Conservation (phyloP, 2,888 invertebrate species). For the Spilarctia lutea region DNA sequence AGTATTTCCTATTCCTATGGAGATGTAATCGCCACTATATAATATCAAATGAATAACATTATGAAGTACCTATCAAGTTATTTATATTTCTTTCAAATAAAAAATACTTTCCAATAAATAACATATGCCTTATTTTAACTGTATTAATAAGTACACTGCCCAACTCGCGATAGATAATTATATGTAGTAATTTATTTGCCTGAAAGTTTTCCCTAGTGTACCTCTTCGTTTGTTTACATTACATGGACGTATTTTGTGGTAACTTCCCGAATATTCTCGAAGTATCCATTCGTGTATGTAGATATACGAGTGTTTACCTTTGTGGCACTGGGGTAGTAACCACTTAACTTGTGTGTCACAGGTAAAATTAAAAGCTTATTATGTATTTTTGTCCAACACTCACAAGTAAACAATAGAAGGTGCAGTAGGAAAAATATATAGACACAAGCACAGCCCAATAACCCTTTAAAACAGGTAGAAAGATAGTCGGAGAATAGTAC, state of each 20-base stretch:
- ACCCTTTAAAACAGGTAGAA: too few species aligned
- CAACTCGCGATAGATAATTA: constrained; percentile 43
- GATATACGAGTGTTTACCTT: not conserved
- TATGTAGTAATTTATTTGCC: constrained; percentile 31
- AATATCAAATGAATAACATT: not conserved
- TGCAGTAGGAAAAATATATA: too few species aligned
- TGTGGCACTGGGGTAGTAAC: too few species aligned
- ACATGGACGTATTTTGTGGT: constrained; percentile 10
- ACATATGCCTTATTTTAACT: constrained; percentile 22
- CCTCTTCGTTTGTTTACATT: constrained; percentile 24
- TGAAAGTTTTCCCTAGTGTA: constrained; percentile 14
- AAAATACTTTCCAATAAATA: not conserved
- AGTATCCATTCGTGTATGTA: not conserved
- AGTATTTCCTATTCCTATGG: too few species aligned
- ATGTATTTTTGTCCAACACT: too few species aligned
- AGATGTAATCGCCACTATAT: not conserved
- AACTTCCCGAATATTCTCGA: not conserved
- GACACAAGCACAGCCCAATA: too few species aligned
- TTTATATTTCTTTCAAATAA: too few species aligned
- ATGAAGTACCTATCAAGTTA: not conserved
- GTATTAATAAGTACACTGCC: constrained; percentile 31
- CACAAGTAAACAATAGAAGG: too few species aligned
- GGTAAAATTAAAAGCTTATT: too few species aligned
- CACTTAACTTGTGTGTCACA: too few species aligned
- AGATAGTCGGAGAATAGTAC: too few species aligned